Evolutionary conservation across 2,113 vertebrate species (phyloP).

Genomic region (Camelus dromedarius): DNA sequence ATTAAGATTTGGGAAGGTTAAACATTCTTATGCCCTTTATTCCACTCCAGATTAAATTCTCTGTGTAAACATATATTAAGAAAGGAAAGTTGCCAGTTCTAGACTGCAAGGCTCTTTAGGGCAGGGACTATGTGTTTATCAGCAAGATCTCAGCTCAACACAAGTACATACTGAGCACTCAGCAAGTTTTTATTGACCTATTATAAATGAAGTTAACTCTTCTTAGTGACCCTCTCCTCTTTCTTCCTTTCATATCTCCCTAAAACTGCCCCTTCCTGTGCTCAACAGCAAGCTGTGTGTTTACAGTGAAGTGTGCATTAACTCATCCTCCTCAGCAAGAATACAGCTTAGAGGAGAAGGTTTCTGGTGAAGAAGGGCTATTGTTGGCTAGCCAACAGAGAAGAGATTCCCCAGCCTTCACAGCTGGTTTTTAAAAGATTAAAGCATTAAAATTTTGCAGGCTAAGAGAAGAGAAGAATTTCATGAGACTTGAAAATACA

Average conservation of each 20-base stretch:
- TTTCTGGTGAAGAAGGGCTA: not conserved
- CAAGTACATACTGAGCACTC: not conserved
- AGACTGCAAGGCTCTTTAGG: not conserved
- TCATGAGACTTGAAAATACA: conserved; percentile 37
- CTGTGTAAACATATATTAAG: not conserved
- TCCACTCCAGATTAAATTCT: not conserved
- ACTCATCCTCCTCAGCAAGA: not conserved
- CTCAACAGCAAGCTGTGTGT: not conserved
- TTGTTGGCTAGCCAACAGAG: not conserved
- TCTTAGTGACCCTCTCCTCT: not conserved
- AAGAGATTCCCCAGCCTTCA: not conserved
- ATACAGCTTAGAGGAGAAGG: not conserved
- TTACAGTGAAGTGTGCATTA: not conserved
- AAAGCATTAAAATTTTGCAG: not conserved
- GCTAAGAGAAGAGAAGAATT: not conserved
- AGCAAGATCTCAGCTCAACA: not conserved
- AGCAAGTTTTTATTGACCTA: not conserved
- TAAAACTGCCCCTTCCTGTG: not conserved
- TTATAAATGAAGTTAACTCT: not conserved
- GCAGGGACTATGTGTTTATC: not conserved
- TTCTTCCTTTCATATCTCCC: not conserved
- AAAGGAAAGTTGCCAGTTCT: not conserved
- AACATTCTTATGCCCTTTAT: not conserved
- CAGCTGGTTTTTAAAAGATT: not conserved
- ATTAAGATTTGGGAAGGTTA: not conserved